A percentile compares a stretch with the other conserved stretches of the same genome.
Evolutionary conservation across 2,113 vertebrate species (phyloP).

Genomic region (Takifugu flavidus): DNA sequence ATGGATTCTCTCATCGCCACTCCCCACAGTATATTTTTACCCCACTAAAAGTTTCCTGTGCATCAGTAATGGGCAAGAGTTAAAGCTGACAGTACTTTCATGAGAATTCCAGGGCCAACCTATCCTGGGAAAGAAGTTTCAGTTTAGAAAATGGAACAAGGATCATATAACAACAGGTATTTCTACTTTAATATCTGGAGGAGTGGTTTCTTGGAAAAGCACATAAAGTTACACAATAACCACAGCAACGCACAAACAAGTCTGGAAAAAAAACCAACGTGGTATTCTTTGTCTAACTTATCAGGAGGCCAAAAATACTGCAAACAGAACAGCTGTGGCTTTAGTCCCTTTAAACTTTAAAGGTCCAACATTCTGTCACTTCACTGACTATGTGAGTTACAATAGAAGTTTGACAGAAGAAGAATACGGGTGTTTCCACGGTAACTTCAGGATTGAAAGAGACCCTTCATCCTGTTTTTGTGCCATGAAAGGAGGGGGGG

Average conservation of each 20-base stretch:
- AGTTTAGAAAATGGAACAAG: slow-evolving; percentile 30
- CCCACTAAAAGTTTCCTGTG: slow-evolving; percentile 59
- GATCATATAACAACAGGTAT: slow-evolving; percentile 35
- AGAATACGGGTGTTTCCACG: slow-evolving; percentile 70
- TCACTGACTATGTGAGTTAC: slow-evolving; percentile 23
- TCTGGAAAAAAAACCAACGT: neutral
- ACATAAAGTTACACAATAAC: slow-evolving; percentile 28
- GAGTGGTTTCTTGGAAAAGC: slow-evolving; percentile 39
- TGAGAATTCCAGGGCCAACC: no score
- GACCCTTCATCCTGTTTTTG: slow-evolving; percentile 78
- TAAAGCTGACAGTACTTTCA: no score
- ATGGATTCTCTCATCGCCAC: slow-evolving; percentile 51
- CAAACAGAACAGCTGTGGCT: slow-evolving; percentile 69
- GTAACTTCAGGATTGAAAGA: slow-evolving; percentile 74
- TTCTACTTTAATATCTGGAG: slow-evolving; percentile 43
- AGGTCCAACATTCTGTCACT: slow-evolving; percentile 65
- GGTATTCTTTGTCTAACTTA: slow-evolving; percentile 48
- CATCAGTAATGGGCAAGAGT: no score
- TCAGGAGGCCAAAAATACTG: slow-evolving; percentile 42
- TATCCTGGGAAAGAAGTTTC: no score
- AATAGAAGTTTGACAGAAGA: slow-evolving; percentile 62
- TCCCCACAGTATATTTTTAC: slow-evolving; percentile 69
- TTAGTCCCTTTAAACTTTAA: slow-evolving; percentile 78
- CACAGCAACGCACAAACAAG: slow-evolving; percentile 38
- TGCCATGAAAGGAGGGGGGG: slow-evolving; percentile 73